Conservation (phyloP, 2,888 invertebrate species). For the Synergus laeviventris region DNA sequence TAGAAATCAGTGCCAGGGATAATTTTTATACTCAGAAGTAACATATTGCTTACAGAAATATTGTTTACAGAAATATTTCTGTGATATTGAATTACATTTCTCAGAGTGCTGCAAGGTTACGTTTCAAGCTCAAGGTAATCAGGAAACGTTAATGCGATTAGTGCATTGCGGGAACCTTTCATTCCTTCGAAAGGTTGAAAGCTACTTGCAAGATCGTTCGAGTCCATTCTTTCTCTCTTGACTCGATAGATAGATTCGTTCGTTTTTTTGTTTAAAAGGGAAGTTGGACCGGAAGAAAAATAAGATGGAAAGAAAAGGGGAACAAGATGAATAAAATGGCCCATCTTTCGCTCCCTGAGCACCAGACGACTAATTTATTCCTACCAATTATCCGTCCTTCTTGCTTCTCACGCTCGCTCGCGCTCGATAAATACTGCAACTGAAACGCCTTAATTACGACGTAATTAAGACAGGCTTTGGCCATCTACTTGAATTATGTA, state of each 20-base stretch:
- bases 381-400: conserved; percentile 12
- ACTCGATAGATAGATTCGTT: not conserved
- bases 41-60: not conserved
- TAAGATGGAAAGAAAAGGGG: not conserved
- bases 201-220: not conserved
- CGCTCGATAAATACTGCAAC: conserved; percentile 9
- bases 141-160: not conserved
- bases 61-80: not conserved
- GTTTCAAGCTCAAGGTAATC: conserved; percentile 16
- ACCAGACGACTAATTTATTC: conserved; percentile 6
- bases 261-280: not conserved
- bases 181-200: not conserved
- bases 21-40: not conserved
- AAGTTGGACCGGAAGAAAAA: not conserved
- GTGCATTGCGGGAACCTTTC: not conserved
- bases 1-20: too few relatives aligned
- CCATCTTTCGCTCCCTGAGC: not conserved
- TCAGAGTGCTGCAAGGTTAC: not conserved
- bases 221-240: not conserved
- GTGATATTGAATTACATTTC: not conserved
- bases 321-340: not conserved
- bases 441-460: conserved; percentile 3
- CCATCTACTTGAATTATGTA: not conserved
- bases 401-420: not conserved
- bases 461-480: not conserved